Evolutionary conservation across 1,140 invertebrate genomes (phyloP), one percentile per base, ranked within the genome.

Genomic region (Leptinotarsa texana): DNA sequence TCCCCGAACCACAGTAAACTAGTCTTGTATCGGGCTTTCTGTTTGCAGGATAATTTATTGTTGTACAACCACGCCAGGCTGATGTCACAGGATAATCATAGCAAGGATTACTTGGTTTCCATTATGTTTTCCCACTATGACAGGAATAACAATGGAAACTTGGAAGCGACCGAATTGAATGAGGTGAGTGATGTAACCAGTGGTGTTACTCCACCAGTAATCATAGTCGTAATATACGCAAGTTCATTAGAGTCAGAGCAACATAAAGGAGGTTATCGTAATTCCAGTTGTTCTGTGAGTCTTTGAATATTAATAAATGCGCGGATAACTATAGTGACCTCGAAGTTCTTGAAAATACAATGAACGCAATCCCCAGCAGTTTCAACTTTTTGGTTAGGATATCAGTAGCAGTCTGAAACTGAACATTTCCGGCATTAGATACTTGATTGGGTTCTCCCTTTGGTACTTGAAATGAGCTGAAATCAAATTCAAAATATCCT

Each of bases 61-160:
- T 86, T 93, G 15, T 93, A 91, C 82, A 92, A 93, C 81, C 92
- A 93, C 83, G 90, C 90, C 13, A 89, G 89, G 76, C 86, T 93
- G 66, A 90, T 91, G 88, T 87, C 88, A 1, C 86, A 88, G 73
- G 87, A 89, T 77, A 86, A 87, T 83, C 85, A 90, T 84, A 92
- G 91, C 76, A 93, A 93, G 75, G 91, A 93, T 76, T 93, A 91
- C 80, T 84, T 94, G 21, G 91, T 93, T 61, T 92, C 91, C 75
- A 90, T 93, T 81, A 93, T 94, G 91, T 94, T 94, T 82, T 92
- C 91, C 47, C 93, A 93, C 82, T 93, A 92, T 82, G 93, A 94
- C 83, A 87, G 88, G 74, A 92, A 94, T 83, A 91, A 90, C 78
- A 90, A 93, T 83, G 91, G 91, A 27, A 88, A 88, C 75, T 84